phyloP scores from a whole-genome alignment of 2,113 vertebrate genomes.

The Amazona vittata region DNA sequence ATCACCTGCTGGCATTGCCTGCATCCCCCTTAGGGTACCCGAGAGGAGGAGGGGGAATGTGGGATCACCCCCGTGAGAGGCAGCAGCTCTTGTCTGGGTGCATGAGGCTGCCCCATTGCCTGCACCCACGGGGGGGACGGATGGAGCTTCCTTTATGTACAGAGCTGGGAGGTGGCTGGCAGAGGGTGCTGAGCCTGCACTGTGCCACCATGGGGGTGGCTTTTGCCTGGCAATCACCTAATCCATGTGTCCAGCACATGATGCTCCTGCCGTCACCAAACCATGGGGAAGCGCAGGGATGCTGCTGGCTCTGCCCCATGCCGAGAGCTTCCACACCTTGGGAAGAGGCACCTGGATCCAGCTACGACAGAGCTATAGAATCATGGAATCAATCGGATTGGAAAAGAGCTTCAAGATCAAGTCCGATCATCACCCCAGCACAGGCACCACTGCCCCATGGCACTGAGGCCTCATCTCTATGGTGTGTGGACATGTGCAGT shows the following conservation, averaged over 20 bases:
- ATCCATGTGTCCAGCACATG: background rate
- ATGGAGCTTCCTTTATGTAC: background rate
- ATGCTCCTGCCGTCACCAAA: background rate
- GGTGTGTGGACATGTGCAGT: too few species aligned
- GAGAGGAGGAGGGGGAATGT: rapidly evolving
- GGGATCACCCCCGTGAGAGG: background rate
- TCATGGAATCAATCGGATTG: background rate
- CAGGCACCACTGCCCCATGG: background rate
- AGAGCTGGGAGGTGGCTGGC: background rate
- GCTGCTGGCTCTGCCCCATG: background rate
- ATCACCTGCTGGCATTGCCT: rapidly evolving
- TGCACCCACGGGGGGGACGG: background rate
- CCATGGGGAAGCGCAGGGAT: background rate
- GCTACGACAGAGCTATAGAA: background rate
- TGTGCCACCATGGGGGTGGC: background rate
- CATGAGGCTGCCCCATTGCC: background rate
- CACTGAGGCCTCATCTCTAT: too few species aligned
- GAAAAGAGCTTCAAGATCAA: background rate
- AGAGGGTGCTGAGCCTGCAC: background rate
- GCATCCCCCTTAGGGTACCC: background rate
- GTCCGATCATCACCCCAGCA: background rate
- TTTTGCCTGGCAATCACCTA: background rate
- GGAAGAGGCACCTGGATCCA: background rate
- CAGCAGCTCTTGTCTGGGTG: background rate
- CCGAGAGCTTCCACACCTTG: background rate